Percentiles rank a stretch among this genome's conserved stretches.
Evolutionary conservation across 2,113 vertebrate species (phyloP).

Genomic region (Platichthys stellatus): DNA sequence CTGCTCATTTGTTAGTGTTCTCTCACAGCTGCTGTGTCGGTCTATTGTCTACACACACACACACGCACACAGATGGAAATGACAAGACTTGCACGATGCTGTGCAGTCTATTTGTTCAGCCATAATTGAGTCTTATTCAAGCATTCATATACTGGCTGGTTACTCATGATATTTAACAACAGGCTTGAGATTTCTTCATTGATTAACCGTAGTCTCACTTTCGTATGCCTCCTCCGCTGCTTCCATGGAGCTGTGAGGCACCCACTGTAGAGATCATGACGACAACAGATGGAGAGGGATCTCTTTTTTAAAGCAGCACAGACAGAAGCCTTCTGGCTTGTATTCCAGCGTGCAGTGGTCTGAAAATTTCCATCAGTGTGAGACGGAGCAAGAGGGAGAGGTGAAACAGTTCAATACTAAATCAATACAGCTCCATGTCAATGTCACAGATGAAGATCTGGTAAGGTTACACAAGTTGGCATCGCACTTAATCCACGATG

Average conservation of each 20-base stretch:
- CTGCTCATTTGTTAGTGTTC: conserved; percentile 20
- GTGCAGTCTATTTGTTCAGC: conserved; percentile 6
- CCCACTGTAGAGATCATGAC: not conserved
- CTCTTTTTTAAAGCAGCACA: conserved; percentile 23
- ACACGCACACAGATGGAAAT: conserved; percentile 45
- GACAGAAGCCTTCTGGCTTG: conserved; percentile 5
- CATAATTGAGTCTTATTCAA: conserved; percentile 31
- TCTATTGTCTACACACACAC: conserved; percentile 51
- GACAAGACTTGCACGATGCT: conserved; percentile 21
- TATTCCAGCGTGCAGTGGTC: conserved; percentile 24
- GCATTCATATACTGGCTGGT: not conserved
- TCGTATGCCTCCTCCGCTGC: conserved; percentile 2
- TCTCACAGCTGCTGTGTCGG: conserved; percentile 54
- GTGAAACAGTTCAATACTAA: conserved; percentile 53
- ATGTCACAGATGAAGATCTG: conserved; percentile 18
- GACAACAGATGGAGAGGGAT: conserved; percentile 18
- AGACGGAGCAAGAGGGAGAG: conserved; percentile 14
- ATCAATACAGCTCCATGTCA: conserved; percentile 53
- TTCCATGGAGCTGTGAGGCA: conserved; percentile 27
- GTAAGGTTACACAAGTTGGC: not conserved
- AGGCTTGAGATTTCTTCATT: conserved; percentile 21
- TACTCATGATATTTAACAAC: conserved; percentile 16
- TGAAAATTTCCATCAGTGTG: conserved; percentile 47
- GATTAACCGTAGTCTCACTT: conserved; percentile 27
- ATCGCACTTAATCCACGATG: not conserved